These are phyloP conservation scores for Lordiphosa clarofinis DNA, from an alignment of 1,140 invertebrate genomes.

Conservation along the genomic window DNA sequence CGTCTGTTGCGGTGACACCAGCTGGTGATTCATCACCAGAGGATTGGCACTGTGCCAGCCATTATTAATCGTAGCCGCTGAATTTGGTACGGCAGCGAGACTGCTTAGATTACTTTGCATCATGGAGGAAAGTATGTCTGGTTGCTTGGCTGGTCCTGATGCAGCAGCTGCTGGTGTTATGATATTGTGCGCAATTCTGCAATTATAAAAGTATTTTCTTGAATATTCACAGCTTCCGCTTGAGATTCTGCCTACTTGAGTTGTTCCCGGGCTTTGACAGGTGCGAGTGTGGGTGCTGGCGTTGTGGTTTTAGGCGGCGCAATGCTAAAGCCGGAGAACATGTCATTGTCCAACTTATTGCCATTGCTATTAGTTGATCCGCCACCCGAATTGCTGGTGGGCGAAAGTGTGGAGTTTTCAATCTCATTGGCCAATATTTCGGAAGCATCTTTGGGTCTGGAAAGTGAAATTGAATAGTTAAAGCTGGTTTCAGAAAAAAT, in stretches of 20 bases:
- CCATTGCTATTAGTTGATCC: slow-evolving; percentile 27
- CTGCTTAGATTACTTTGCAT: slow-evolving; percentile 67
- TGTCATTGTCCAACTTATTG: slow-evolving; percentile 62
- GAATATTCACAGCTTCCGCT: slow-evolving; percentile 10
- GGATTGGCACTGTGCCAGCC: slow-evolving; percentile 74
- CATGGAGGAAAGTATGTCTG: slow-evolving; percentile 65
- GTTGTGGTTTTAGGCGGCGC: slow-evolving; percentile 30
- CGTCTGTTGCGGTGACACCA: slow-evolving; percentile 56
- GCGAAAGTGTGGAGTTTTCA: slow-evolving; percentile 48
- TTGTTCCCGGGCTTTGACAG: slow-evolving; percentile 45
- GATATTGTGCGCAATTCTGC: slow-evolving; percentile 65
- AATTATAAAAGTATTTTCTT: slow-evolving; percentile 40
- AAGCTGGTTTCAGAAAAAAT: background rate
- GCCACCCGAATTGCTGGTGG: background rate
- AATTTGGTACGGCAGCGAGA: slow-evolving; percentile 15
- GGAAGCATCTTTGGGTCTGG: slow-evolving; percentile 73
- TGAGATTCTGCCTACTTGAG: slow-evolving; percentile 45
- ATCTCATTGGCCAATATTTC: slow-evolving; percentile 70
- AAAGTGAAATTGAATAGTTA: too few relatives aligned
- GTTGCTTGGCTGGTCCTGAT: slow-evolving; percentile 22
- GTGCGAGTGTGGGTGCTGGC: slow-evolving; percentile 21
- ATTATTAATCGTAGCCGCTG: slow-evolving; percentile 28
- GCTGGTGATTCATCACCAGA: slow-evolving; percentile 70
- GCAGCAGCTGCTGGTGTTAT: slow-evolving; percentile 9
- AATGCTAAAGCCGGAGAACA: slow-evolving; percentile 71